Conservation (phyloP, 2,888 invertebrate species). For the Protonemura montana region DNA sequence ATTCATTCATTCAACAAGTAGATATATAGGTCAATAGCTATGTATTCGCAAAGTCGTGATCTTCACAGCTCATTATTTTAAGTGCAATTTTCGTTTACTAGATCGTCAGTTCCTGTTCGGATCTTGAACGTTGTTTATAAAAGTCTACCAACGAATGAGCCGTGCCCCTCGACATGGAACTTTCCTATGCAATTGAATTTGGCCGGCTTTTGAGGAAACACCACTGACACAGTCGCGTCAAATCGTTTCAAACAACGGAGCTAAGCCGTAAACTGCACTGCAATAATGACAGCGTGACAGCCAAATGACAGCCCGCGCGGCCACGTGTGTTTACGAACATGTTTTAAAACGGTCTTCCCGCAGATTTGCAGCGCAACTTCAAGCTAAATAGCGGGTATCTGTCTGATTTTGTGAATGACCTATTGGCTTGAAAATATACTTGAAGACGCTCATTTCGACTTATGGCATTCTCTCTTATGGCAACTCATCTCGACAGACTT, state of each 20-base stretch:
- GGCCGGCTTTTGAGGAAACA: background rate
- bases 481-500: no score
- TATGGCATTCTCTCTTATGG: no score
- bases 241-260: background rate
- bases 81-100: background rate
- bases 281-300: background rate
- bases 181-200: background rate
- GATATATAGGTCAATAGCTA: background rate
- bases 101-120: background rate
- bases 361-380: no score
- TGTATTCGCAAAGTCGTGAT: background rate
- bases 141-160: background rate
- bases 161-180: background rate
- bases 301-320: background rate
- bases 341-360: no score
- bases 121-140: background rate
- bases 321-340: background rate
- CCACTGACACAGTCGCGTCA: background rate
- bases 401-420: no score
- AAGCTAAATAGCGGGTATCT: no score
- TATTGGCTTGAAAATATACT: no score
- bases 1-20: background rate
- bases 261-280: background rate
- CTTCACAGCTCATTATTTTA: background rate
- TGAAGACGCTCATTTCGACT: no score